Conservation (phyloP, 2,797 vertebrate genomes). For the Peromyscus melanophrys region DNA sequence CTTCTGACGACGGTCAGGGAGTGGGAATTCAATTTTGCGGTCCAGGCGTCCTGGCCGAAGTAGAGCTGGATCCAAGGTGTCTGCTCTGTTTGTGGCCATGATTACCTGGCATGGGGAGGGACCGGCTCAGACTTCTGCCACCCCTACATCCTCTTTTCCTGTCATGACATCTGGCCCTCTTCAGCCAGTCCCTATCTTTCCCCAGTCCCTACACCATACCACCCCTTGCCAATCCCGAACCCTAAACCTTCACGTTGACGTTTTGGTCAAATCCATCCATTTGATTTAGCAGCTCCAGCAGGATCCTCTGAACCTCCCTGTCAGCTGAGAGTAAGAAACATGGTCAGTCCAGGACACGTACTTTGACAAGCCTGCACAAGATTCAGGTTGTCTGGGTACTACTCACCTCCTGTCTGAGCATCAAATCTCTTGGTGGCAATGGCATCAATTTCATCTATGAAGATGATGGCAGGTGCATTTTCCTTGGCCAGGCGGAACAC, state of each 20-base stretch:
- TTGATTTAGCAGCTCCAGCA: slow-evolving; percentile 97
- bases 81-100: slow-evolving; percentile 98
- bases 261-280: slow-evolving; percentile 99
- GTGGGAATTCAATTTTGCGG: slow-evolving; percentile 97
- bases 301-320: slow-evolving; percentile 96
- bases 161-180: not conserved
- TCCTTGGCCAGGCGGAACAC: slow-evolving; percentile 99
- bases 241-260: slow-evolving; percentile 95
- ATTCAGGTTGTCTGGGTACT: not conserved
- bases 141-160: not conserved
- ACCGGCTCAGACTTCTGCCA: not conserved
- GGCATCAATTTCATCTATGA: slow-evolving; percentile 98
- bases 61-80: slow-evolving; percentile 96
- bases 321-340: slow-evolving; percentile 90
- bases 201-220: not conserved
- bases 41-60: slow-evolving; percentile 96
- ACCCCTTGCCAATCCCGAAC: not conserved
- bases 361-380: not conserved
- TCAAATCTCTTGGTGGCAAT: slow-evolving; percentile 98
- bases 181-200: not conserved
- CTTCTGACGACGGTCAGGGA: slow-evolving; percentile 96
- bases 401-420: slow-evolving; percentile 96
- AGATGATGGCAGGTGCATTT: slow-evolving; percentile 98
- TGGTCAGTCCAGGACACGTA: not conserved
- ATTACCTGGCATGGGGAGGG: slow-evolving; percentile 91